Conservation (phyloP, 2,888 invertebrate genomes). For the Folsomia candida region DNA sequence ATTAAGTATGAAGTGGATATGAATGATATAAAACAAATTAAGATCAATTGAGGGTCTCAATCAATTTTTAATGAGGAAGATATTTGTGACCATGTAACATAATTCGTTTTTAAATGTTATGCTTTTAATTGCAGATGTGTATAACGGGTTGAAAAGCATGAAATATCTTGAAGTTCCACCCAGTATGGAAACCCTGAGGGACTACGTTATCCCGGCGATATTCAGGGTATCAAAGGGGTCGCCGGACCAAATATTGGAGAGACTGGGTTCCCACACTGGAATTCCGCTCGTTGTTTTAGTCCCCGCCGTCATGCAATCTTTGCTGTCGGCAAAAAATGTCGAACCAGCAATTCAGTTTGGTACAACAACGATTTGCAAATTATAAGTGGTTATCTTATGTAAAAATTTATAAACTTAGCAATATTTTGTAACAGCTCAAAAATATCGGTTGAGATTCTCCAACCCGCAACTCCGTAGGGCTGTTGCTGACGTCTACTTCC, state of each 20-base stretch:
- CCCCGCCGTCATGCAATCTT: slow-evolving; percentile 58
- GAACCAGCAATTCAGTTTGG: slow-evolving; percentile 66
- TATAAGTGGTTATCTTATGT: too few relatives aligned
- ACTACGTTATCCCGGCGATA: slow-evolving; percentile 72
- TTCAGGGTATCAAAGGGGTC: slow-evolving; percentile 52
- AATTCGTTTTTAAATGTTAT: too few relatives aligned
- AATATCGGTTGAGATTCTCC: slow-evolving; percentile 62
- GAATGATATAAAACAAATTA: too few relatives aligned
- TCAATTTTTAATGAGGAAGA: too few relatives aligned
- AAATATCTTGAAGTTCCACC: slow-evolving; percentile 61
- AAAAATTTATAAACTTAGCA: too few relatives aligned
- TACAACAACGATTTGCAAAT: too few relatives aligned
- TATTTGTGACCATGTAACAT: too few relatives aligned
- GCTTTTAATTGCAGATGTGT: slow-evolving; percentile 55
- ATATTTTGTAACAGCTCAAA: slow-evolving; percentile 55
- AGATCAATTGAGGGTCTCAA: too few relatives aligned
- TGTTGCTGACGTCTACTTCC: neutral
- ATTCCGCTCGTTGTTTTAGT: slow-evolving; percentile 28
- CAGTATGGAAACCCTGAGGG: slow-evolving; percentile 67
- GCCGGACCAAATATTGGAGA: slow-evolving; percentile 32
- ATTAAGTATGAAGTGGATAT: too few relatives aligned
- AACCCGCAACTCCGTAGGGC: slow-evolving; percentile 52
- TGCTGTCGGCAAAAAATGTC: slow-evolving; percentile 62
- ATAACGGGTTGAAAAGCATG: slow-evolving; percentile 68
- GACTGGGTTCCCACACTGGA: slow-evolving; percentile 31